Evolutionary conservation across 2,888 invertebrate genomes (phyloP), one percentile per base, ranked within the genome.

Genomic region (Argyra leucocephala): DNA sequence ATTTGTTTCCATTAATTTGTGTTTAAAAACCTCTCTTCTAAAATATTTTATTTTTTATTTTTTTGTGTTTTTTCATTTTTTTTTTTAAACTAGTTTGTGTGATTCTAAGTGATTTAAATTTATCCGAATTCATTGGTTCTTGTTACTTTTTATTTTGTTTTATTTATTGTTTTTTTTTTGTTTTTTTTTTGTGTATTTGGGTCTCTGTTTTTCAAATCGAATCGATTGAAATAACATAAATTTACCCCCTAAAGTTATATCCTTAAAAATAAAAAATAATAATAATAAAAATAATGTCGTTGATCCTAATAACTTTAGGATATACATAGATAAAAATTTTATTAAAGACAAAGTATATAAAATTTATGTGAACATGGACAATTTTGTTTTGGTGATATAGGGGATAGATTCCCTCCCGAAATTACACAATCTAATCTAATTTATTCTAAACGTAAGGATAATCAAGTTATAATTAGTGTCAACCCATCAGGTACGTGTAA

Each of bases 161-260:
- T 48, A 18, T 15, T 37, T 37, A n/a, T 31, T n/a, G 18, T 48
- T 48, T 48, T 48, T 48, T 15, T 37, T 37, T 15, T 48, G 12
- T n/a, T 48, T 12, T 48, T 48, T 12, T 48, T 48, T 48, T 48
- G 5, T 48, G 18, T 48, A 18, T 37, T 48, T 48, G 48, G 48
- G 48, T 48, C 48, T 48, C 4, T 48, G 48, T 48, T 48, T 48
- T 48, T 48, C 48, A 48, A 48, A 48, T 48, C 48, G 48, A 48
- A 48, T 48, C 48, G 48, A 48, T 48, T 48, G 18, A 48, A 48
- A 48, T 48, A 48, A 48, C 48, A 48, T 48, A 48, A 48, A 48
- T 48, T 48, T 48, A 48, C 48, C 48, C 48, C 48, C 48, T 48
- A 48, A 48, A 48, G 48, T 48, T 48, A 48, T 48, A 48, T 48